Conservation (phyloP, 2,797 vertebrate genomes). For the Danio jaintianensis region DNA sequence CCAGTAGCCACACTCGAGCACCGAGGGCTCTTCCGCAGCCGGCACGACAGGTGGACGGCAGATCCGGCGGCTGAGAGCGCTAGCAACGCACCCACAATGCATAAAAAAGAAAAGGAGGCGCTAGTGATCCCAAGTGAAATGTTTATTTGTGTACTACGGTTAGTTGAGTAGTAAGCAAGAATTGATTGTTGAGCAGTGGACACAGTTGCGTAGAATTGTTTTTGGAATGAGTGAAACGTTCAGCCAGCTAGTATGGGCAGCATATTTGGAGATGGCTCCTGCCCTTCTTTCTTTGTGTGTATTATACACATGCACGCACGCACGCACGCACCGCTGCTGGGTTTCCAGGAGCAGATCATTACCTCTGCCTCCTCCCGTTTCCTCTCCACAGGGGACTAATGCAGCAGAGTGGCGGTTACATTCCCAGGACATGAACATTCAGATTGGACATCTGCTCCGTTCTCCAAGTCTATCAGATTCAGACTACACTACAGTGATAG, state of each 20-base stretch:
- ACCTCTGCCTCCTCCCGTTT: slow-evolving; percentile 63
- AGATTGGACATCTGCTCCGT: slow-evolving; percentile 51
- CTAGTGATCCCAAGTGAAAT: not conserved
- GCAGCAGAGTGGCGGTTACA: slow-evolving; percentile 47
- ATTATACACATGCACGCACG: not conserved
- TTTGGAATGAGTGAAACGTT: not conserved
- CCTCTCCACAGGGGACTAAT: slow-evolving; percentile 46
- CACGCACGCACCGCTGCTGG: not conserved
- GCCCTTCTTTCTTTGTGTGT: not conserved
- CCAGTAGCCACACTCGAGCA: slow-evolving; percentile 60
- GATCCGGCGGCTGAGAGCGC: not conserved
- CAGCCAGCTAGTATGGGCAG: not conserved
- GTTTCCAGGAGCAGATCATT: slow-evolving; percentile 66
- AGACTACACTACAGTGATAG: slow-evolving; percentile 16
- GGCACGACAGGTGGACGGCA: slow-evolving; percentile 59
- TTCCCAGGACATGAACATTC: slow-evolving; percentile 50
- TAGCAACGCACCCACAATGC: not conserved
- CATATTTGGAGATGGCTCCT: slow-evolving; percentile 27
- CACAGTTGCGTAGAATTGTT: not conserved
- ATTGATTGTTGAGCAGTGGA: not conserved
- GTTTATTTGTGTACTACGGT: not conserved
- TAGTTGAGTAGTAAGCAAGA: not conserved
- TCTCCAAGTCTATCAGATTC: slow-evolving; percentile 12
- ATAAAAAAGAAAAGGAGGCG: slow-evolving; percentile 9
- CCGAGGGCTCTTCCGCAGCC: slow-evolving; percentile 32